Evolutionary conservation across 2,888 invertebrate species (phyloP), one percentile per base, ranked within the genome.

Genomic region (Apamea anceps): DNA sequence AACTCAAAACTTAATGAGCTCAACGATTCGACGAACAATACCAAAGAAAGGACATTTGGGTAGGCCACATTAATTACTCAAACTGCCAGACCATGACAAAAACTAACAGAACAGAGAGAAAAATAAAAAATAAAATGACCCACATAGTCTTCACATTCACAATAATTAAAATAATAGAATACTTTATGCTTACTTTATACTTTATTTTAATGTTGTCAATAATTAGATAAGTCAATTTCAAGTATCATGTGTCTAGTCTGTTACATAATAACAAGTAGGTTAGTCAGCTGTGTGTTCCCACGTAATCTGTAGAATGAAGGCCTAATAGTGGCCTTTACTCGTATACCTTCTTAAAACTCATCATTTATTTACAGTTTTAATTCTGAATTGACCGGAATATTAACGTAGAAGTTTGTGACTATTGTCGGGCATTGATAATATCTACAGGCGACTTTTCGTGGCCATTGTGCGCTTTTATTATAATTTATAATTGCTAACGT

Each of bases 241-340:
- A 77, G 51, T 28, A 70, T 73, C 7, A 45, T 67, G 45, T 75
- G 67, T 75, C 25, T 6, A 21, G 21, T 21, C 0, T 18, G 25
- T 75, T 75, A 71, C 25, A 21, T 25, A 60, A 32, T 42, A 48
- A 45, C 2, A 42, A 32, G 18, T 63, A 7, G 2, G 8, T 62
- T n/a, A 15, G 8, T 0, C 71, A 84, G 28, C 45, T 84, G 79
- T 62, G 48, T 10, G 15, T 72, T 84, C 54, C 28, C 71, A 78
- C 18, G 10, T 28, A 42, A 32, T 10, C 13, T 8, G 25, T 54
- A 21, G 13, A 60, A 83, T 66, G n/a, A 66, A 54, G 62, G 62
- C 54, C 5, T 21, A 32, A 63, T n/a, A 25, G 12, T 32, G 4
- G 42, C 15, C 1, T 54, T 42, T 60, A 32, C 32, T 32, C 32